A percentile compares a stretch with the other conserved stretches of the same genome.
These are phyloP conservation scores for Delphinapterus leucas DNA, from an alignment of 2,113 vertebrate species.

Conservation along the genomic window DNA sequence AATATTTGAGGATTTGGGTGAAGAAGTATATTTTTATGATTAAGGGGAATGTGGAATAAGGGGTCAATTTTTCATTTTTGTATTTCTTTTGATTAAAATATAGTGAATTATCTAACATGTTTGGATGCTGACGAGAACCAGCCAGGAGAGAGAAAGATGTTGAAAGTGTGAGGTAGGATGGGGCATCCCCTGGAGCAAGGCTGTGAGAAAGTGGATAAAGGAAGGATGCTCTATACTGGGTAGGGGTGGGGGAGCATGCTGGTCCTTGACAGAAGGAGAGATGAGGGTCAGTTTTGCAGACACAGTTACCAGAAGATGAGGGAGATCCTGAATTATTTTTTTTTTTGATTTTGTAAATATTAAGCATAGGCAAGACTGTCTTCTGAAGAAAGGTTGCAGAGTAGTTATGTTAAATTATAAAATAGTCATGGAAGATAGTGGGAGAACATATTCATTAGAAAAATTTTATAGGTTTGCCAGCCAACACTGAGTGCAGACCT, in stretches of 20 bases:
- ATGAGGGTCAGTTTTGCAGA: neutral
- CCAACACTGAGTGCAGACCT: too few relatives aligned
- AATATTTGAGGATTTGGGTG: neutral
- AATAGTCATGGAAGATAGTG: too few relatives aligned
- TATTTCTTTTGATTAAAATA: neutral
- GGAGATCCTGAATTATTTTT: neutral
- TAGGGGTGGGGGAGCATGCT: rapidly evolving
- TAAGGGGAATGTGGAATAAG: neutral
- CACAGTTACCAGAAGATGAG: neutral
- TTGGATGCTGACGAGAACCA: neutral
- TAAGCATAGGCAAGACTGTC: neutral
- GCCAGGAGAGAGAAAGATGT: neutral
- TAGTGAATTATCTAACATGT: neutral
- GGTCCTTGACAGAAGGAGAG: neutral
- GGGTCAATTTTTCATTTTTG: neutral
- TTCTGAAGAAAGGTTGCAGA: neutral
- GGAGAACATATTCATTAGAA: neutral
- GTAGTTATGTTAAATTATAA: neutral
- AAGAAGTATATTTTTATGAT: neutral
- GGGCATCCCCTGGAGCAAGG: neutral
- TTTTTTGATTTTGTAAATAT: neutral
- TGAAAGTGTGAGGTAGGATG: neutral
- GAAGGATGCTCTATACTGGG: neutral
- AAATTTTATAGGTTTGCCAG: too few relatives aligned
- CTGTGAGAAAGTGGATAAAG: neutral